Evolutionary conservation across 2,797 vertebrate species (phyloP).

Genomic region (Argyrosomus regius): DNA sequence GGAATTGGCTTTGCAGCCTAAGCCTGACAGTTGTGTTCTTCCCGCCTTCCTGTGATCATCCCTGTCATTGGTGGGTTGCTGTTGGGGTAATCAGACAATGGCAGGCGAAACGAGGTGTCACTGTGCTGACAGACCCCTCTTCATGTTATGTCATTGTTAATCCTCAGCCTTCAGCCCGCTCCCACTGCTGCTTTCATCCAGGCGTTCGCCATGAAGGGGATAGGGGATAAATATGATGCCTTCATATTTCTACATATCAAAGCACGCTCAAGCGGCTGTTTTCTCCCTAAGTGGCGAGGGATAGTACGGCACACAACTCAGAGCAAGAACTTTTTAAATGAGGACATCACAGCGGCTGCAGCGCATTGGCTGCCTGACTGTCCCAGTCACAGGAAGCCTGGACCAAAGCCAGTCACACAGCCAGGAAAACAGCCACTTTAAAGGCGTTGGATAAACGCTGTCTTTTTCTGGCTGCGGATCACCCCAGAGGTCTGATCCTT

Average conservation of each 20-base stretch:
- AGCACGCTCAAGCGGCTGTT: constrained; percentile 79
- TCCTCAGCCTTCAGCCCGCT: constrained; percentile 84
- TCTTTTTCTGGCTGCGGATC: constrained; percentile 55
- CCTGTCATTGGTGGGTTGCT: constrained; percentile 90
- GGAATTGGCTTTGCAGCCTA: constrained; percentile 91
- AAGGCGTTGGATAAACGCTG: constrained; percentile 57
- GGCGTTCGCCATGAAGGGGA: constrained; percentile 65
- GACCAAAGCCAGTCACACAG: constrained; percentile 76
- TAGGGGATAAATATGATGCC: constrained; percentile 79
- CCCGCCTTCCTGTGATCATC: constrained; percentile 97
- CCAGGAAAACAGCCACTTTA: constrained; percentile 64
- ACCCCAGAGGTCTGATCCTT: constrained; percentile 69
- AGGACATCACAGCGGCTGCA: constrained; percentile 75
- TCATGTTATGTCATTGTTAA: constrained; percentile 90
- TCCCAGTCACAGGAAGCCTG: constrained; percentile 76
- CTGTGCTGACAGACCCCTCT: constrained; percentile 90
- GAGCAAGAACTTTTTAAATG: constrained; percentile 81
- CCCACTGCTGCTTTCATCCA: constrained; percentile 76
- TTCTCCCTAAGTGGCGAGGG: constrained; percentile 80
- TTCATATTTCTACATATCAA: constrained; percentile 85
- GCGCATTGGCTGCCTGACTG: constrained; percentile 55
- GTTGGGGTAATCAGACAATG: constrained; percentile 91
- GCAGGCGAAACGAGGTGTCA: constrained; percentile 91
- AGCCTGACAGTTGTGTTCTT: constrained; percentile 94
- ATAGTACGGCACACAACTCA: constrained; percentile 73